A percentile compares a stretch with the other conserved stretches of the same genome.
Conservation (phyloP, 2,888 invertebrate genomes). For the Eupeodes luniger region DNA sequence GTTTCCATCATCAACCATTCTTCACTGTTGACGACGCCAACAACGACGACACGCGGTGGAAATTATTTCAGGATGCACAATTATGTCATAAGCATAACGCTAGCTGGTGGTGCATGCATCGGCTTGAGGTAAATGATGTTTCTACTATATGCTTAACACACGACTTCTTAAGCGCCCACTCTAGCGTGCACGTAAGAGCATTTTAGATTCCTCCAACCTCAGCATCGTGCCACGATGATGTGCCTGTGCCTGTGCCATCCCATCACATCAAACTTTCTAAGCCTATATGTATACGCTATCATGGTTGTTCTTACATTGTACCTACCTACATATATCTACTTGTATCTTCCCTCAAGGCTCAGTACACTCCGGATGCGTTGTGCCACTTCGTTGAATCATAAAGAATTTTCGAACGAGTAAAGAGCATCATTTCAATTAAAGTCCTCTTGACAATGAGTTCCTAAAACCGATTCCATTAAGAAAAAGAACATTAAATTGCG, state of each 20-base stretch:
- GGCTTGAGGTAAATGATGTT: slow-evolving; percentile 24
- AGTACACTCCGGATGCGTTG: slow-evolving; percentile 50
- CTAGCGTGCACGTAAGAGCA: slow-evolving; percentile 9
- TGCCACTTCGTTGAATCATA: slow-evolving; percentile 69
- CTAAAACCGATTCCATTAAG: slow-evolving; percentile 69
- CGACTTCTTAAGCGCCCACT: slow-evolving; percentile 18
- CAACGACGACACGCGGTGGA: slow-evolving; percentile 27
- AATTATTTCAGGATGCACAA: slow-evolving; percentile 73
- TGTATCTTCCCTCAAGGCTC: slow-evolving; percentile 24
- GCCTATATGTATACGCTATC: neutral
- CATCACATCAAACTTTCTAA: slow-evolving; percentile 5
- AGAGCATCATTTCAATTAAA: slow-evolving; percentile 71
- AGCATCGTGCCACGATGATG: slow-evolving; percentile 20
- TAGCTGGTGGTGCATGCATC: slow-evolving; percentile 19
- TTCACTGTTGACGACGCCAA: slow-evolving; percentile 32
- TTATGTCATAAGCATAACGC: slow-evolving; percentile 55
- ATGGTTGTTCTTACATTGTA: neutral
- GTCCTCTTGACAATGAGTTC: slow-evolving; percentile 68
- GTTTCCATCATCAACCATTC: slow-evolving; percentile 59
- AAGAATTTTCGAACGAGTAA: slow-evolving; percentile 46
- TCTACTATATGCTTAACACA: slow-evolving; percentile 7
- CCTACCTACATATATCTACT: neutral
- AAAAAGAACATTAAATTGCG: slow-evolving; percentile 42
- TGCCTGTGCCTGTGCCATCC: too few relatives aligned
- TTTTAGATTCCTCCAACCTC: slow-evolving; percentile 14